phyloP scores from a whole-genome alignment of 2,113 vertebrate genomes.

The Gnathonemus longibarbis region DNA sequence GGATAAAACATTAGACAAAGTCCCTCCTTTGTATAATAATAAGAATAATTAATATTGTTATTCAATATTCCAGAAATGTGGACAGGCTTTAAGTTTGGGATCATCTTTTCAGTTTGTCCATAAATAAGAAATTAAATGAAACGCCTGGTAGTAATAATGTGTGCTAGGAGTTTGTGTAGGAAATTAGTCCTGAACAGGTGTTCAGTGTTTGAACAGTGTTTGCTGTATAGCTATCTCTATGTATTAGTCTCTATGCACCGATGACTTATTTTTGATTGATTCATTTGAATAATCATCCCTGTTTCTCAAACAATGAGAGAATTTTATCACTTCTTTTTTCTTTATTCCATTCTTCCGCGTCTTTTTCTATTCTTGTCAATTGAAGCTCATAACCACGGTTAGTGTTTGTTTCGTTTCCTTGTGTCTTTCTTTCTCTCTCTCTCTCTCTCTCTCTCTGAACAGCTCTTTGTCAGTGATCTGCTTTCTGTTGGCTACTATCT shows the following conservation, averaged over 20 bases:
- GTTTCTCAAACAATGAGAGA: constrained; percentile 21
- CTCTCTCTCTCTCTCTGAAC: not conserved
- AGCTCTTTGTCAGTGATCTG: constrained; percentile 10
- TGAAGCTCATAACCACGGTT: constrained; percentile 37
- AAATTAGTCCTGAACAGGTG: not conserved
- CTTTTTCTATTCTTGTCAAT: constrained; percentile 28
- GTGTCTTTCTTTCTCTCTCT: constrained; percentile 19
- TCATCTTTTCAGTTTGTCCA: not conserved
- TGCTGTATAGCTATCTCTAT: not conserved
- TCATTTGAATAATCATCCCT: not conserved
- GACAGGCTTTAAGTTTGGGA: not conserved
- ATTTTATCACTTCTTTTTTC: constrained; percentile 30
- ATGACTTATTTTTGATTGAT: not conserved
- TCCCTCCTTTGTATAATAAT: not conserved
- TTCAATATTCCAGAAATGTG: not conserved
- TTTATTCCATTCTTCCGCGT: constrained; percentile 38
- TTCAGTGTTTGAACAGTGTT: not conserved
- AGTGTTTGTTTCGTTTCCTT: constrained; percentile 34
- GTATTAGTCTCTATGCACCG: not conserved
- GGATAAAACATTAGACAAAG: constrained; percentile 1
- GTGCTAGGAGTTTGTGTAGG: not conserved
- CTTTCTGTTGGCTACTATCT: not conserved
- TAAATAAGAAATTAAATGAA: not conserved
- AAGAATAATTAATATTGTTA: not conserved
- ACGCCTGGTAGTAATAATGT: not conserved